Conservation (phyloP, 2,113 vertebrate species). For the Campylorhamphus procurvoides region DNA sequence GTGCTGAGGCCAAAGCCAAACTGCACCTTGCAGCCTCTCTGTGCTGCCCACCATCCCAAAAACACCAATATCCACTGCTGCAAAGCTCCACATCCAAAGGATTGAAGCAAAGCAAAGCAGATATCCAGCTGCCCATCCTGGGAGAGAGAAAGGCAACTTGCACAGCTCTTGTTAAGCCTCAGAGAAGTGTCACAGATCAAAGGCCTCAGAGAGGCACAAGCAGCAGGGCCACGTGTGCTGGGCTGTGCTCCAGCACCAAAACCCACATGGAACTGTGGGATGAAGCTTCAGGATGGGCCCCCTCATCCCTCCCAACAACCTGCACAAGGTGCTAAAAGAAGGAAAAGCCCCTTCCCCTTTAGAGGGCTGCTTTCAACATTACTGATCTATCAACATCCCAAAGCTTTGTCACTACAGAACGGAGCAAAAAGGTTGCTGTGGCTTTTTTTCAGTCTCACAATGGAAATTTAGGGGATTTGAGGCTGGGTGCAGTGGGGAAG, state of each 20-base stretch:
- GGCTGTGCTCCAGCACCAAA: background rate
- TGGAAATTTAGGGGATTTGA: fast-evolving
- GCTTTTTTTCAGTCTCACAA: background rate
- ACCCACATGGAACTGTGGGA: background rate
- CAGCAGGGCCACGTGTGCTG: background rate
- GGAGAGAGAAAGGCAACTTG: background rate
- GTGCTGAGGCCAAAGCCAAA: background rate
- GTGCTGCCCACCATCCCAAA: background rate
- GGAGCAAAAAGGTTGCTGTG: background rate
- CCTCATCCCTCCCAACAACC: background rate
- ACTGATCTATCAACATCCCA: background rate
- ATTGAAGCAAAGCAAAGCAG: background rate
- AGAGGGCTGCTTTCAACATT: too few species aligned
- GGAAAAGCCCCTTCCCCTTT: too few species aligned
- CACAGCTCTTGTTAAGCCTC: background rate
- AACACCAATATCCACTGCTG: fast-evolving
- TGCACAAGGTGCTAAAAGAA: background rate
- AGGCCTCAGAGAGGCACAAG: background rate
- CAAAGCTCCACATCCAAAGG: background rate
- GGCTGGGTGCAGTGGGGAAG: background rate
- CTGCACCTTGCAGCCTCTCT: background rate
- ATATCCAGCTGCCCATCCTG: background rate
- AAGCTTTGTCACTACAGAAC: background rate
- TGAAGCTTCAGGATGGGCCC: background rate
- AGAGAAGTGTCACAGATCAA: background rate